Base-by-base conservation (phyloP, 2,113 vertebrate species). In the Neopipo cinnamomea region DNA sequence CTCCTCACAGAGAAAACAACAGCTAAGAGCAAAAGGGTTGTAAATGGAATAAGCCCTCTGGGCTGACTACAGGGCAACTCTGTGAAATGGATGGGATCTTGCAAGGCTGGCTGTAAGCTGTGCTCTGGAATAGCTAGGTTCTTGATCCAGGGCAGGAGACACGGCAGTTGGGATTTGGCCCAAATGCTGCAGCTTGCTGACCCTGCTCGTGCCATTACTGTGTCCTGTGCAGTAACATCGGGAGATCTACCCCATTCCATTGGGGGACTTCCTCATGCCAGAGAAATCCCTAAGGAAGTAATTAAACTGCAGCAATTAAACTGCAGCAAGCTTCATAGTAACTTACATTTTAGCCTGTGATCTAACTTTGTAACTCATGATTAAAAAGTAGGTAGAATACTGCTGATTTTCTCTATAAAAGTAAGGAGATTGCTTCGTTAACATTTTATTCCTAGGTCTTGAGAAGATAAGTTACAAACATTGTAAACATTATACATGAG, bases 231-330 rank as follows among this genome's bases (percentile, higher is more conserved):
- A 78, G 63, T 33, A 84, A 67, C 8, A 63, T 44, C 75, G 93
- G 59, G 16, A 83, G 61, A 84, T 88, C 83, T 72, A 55, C 53
- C 55, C 24, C 21, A 28, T 90, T 88, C 56, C 52, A 56, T 20
- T 1, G 46, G 17, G 39, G 65, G 31, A 78, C 41, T 92, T 86
- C n/a, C 39, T 58, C 41, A 92, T 46, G 53, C 76, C 72, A 81
- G 44, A 93, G 47, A 81, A 91, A 65, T 89, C 92, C 61, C 88
- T 31, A 18, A 86, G 76, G 85, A 96, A 93, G 91, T 68, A 83
- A 93, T 95, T 93, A 95, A 96, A 71, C 33, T 63, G 18, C 42
- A 86, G n/a, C 11, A 72, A 77, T 94, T 93, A 95, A 96, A 71
- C 42, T 63, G 18, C 42, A 86, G 31, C 12, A 65, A 77, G 9